Evolutionary conservation across 2,888 invertebrate species (phyloP), one percentile per base, ranked within the genome.

Genomic region (Sympetrum striolatum): DNA sequence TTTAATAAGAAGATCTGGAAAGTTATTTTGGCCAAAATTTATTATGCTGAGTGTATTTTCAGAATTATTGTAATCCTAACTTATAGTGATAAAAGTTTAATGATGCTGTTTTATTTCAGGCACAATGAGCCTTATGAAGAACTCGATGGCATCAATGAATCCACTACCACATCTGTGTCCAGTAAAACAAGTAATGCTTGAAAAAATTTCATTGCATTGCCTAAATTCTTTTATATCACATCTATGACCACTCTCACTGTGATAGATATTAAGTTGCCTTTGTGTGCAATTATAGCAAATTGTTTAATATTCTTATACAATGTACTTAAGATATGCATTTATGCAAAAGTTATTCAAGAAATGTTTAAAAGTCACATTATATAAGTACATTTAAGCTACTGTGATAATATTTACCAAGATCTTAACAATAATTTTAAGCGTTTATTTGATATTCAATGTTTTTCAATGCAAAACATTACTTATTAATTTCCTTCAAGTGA

Each of bases 81-180:
- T 44, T 44, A 44, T 44, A 10, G 6, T 8, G 0, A 73, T 73
- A 31, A 3, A 25, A 2, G 0, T 73, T 22, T 86, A 37, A 37
- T 86, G 22, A 60, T 64, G 10, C 22, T 86, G 10, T 37, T 60
- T 86, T n/a, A 35, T 86, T 86, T 60, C 60, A 86, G 86, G 64
- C 58, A 60, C n/a, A 86, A 64, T 39, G 86, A 86, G n/a, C 86
- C 86, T 15, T 86, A 86, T 58, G 60, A 4, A 60, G 86, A 86
- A 48, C 22, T 86, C 6, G 37, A 60, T 58, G 86, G 86, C 10
- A 15, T 22, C 39, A 86, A 86, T 86, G 60, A 86, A 37, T 37
- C 86, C 2, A 12, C 25, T 31, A 73, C 25, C 3, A 25, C 73
- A 73, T 25, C 25, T 25, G 31, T 31, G 5, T 25, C 73, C 25